Percentiles rank a stretch among this genome's conserved stretches.
Evolutionary conservation across 2,797 vertebrate genomes (phyloP).

Genomic region (Tokudaia muenninki): DNA sequence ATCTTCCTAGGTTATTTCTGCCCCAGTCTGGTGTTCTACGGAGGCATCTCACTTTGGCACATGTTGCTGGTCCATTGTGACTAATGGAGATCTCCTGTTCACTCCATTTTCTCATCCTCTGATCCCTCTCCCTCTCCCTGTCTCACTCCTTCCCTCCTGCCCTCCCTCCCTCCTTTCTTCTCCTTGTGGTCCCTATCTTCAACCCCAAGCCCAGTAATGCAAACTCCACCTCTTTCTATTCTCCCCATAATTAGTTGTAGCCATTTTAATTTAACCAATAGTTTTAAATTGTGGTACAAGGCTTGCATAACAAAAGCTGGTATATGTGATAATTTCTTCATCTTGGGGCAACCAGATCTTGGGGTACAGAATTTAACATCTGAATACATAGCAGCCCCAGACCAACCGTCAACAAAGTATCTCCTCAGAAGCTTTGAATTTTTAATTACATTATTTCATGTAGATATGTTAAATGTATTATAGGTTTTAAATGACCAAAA

Average conservation of each 20-base stretch:
- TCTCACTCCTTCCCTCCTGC: no score
- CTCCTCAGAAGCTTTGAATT: not conserved
- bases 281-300: not conserved
- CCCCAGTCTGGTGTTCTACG: not conserved
- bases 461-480: not conserved
- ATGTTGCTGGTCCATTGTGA: no score
- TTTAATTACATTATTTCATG: constrained; percentile 35
- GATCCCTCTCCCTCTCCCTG: no score
- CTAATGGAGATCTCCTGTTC: not conserved
- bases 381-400: not conserved
- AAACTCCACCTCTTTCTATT: no score
- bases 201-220: no score
- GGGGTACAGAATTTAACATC: not conserved
- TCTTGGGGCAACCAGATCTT: no score
- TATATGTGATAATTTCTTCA: not conserved
- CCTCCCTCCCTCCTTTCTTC: no score
- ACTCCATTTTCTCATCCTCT: not conserved
- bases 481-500: constrained; percentile 22
- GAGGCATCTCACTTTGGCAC: not conserved
- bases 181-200: no score
- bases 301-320: not conserved
- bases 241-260: not conserved
- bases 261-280: not conserved
- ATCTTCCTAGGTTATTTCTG: not conserved
- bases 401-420: no score